Conservation (phyloP, 2,888 invertebrate genomes). For the Rugalucina vietnamica region DNA sequence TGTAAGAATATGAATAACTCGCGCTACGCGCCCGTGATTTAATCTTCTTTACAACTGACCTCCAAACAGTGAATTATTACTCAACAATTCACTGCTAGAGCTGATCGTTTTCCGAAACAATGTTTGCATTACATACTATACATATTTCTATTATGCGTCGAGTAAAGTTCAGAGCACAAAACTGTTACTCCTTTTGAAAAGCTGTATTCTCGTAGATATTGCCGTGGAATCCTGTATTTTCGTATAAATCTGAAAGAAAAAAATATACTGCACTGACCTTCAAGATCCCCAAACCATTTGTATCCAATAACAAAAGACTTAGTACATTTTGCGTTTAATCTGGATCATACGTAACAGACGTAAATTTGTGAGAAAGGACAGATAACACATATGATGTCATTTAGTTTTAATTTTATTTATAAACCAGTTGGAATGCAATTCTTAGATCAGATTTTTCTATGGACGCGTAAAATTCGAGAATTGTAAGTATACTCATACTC, state of each 20-base stretch:
- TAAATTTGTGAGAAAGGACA: not conserved
- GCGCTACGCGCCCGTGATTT: no score
- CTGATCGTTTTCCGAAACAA: no score
- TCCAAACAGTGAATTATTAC: no score
- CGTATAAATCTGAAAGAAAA: constrained; percentile 26
- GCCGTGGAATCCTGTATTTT: not conserved
- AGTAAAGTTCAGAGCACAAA: no score
- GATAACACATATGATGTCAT: not conserved
- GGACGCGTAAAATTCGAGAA: no score
- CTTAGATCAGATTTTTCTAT: no score
- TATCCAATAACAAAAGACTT: not conserved
- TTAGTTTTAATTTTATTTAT: not conserved
- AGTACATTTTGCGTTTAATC: not conserved
- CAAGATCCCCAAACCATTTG: not conserved
- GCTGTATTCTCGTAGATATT: constrained; percentile 27
- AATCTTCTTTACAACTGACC: no score
- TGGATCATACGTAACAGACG: not conserved
- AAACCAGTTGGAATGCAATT: not conserved
- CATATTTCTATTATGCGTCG: no score
- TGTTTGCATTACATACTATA: no score
- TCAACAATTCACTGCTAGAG: no score
- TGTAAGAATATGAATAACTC: no score
- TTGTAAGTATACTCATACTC: no score
- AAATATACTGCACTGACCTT: not conserved
- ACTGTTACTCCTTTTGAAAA: not conserved